Evolutionary conservation across 2,797 vertebrate genomes (phyloP).

Genomic region (Pangasius djambal): DNA sequence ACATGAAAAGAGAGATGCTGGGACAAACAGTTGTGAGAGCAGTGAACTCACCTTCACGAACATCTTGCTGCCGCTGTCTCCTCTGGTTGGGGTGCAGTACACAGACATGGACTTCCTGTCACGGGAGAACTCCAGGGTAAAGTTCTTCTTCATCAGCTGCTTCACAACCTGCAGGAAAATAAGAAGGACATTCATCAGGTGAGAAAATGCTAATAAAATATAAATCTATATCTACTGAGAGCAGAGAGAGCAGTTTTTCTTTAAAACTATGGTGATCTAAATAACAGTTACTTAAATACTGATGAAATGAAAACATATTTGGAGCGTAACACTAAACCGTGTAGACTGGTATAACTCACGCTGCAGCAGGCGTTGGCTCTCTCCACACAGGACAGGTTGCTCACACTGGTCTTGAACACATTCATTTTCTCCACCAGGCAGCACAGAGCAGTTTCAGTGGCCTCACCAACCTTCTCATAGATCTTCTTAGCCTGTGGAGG

Average conservation of each 20-base stretch:
- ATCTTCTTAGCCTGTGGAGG: slow-evolving; percentile 84
- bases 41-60: slow-evolving; percentile 83
- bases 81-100: slow-evolving; percentile 87
- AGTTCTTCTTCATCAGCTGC: slow-evolving; percentile 94
- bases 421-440: slow-evolving; percentile 98
- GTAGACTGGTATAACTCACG: slow-evolving; percentile 65
- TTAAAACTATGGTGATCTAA: background rate
- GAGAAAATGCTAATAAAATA: background rate
- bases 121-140: slow-evolving; percentile 95
- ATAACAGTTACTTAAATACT: background rate
- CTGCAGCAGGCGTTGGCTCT: slow-evolving; percentile 88
- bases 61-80: slow-evolving; percentile 92
- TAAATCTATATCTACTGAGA: background rate
- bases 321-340: no score
- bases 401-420: slow-evolving; percentile 84
- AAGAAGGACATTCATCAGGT: background rate
- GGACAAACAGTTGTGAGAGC: background rate
- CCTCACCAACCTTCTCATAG: slow-evolving; percentile 94
- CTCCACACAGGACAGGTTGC: slow-evolving; percentile 80
- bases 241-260: background rate
- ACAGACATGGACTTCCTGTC: slow-evolving; percentile 98
- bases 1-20: background rate
- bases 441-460: slow-evolving; percentile 89
- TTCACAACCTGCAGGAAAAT: slow-evolving; percentile 83
- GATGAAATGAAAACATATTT: background rate